A percentile compares a stretch with the other conserved stretches of the same genome.
These are phyloP conservation scores for Aphodius granarius DNA, from an alignment of 2,888 invertebrate genomes.

Conservation along the genomic window DNA sequence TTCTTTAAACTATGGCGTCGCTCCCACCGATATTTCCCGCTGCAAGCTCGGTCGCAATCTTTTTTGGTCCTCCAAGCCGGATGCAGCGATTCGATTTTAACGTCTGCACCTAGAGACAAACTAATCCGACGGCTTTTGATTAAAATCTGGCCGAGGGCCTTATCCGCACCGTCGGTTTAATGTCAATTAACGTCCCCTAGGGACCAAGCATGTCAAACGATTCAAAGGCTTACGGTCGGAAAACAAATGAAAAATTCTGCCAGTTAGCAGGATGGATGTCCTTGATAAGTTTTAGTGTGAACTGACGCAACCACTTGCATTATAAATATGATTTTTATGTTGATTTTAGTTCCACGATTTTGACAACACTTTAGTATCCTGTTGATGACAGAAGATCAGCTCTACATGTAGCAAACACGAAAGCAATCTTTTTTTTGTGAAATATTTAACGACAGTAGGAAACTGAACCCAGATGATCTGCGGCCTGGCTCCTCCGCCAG, in stretches of 20 bases:
- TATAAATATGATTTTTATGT: too few species aligned
- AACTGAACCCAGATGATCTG: not conserved
- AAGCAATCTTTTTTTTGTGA: too few species aligned
- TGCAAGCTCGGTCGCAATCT: not conserved
- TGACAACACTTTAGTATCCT: too few species aligned
- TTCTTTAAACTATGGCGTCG: not conserved
- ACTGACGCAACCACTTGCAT: not conserved
- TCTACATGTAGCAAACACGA: too few species aligned
- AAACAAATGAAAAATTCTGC: conserved; percentile 6
- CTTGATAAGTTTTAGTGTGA: not conserved
- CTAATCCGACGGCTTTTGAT: not conserved
- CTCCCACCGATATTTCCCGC: not conserved
- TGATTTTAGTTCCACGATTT: too few species aligned
- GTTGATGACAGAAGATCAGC: too few species aligned
- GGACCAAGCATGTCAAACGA: not conserved
- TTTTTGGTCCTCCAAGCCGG: not conserved
- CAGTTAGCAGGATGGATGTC: not conserved
- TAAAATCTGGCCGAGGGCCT: not conserved
- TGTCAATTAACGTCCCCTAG: conserved; percentile 4
- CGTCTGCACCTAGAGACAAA: not conserved
- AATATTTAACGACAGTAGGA: not conserved
- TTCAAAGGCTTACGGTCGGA: not conserved
- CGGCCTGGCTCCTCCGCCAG: not conserved
- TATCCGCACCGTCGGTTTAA: not conserved
- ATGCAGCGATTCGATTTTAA: conserved; percentile 3